phyloP scores from a whole-genome alignment of 2,113 vertebrate genomes.

The Pimephales promelas region DNA sequence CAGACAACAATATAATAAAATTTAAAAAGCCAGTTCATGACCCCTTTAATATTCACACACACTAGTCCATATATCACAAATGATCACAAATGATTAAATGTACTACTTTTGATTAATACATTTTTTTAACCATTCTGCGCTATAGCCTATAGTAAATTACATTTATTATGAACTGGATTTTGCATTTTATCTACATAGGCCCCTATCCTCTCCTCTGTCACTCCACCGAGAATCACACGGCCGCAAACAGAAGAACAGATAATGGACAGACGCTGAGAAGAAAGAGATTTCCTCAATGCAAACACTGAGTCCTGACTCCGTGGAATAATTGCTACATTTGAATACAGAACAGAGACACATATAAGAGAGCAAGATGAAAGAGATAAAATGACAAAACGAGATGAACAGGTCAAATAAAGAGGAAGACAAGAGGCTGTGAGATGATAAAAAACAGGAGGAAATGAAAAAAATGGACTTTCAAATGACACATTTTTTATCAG shows the following conservation, averaged over 20 bases:
- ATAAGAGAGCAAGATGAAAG: conserved; percentile 22
- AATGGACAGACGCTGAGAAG: background rate
- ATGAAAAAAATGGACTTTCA: conserved; percentile 22
- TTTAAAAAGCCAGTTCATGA: no score
- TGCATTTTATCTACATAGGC: background rate
- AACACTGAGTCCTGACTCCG: background rate
- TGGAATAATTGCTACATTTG: background rate
- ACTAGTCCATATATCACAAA: background rate
- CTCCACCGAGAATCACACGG: background rate
- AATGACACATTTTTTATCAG: conserved; percentile 2
- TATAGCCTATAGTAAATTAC: background rate
- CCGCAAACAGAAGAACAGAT: conserved; percentile 1
- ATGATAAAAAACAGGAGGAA: background rate
- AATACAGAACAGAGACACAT: conserved; percentile 20
- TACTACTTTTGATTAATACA: background rate
- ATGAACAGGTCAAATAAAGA: conserved; percentile 30
- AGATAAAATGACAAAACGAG: conserved; percentile 7
- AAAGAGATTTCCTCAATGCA: background rate
- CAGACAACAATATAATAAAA: no score
- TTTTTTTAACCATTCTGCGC: background rate
- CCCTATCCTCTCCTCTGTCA: background rate
- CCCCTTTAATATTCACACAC: background rate
- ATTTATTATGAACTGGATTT: background rate
- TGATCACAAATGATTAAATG: background rate
- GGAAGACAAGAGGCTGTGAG: background rate